Percentiles rank a stretch among this genome's conserved stretches.
These are phyloP conservation scores for Setipinna tenuifilis DNA, from an alignment of 2,797 vertebrate genomes.

Conservation along the genomic window DNA sequence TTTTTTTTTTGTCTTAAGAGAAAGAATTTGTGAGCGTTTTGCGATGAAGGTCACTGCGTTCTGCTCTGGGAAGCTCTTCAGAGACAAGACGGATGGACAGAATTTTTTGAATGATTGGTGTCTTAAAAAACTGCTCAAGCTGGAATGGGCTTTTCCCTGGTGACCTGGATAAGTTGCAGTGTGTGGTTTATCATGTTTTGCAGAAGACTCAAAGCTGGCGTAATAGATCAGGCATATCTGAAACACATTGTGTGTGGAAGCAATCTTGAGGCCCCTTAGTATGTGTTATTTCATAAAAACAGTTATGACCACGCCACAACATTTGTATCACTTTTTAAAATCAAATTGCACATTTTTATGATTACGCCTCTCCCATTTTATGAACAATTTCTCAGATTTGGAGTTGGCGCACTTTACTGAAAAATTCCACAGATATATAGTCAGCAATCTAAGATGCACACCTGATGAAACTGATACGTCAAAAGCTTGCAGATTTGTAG, in stretches of 20 bases:
- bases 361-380: conserved; percentile 15
- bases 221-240: conserved; percentile 14
- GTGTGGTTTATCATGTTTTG: conserved; percentile 9
- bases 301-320: not conserved
- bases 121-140: not conserved
- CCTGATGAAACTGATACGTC: not conserved
- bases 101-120: not conserved
- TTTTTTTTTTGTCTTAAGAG: not conserved
- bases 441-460: not conserved
- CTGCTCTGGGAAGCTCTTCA: not conserved
- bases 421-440: not conserved
- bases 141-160: conserved; percentile 1
- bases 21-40: not conserved
- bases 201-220: conserved; percentile 2
- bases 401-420: not conserved
- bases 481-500: not conserved
- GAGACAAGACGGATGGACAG: not conserved
- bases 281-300: not conserved
- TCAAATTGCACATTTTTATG: not conserved
- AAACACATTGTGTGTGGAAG: conserved; percentile 18
- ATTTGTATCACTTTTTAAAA: conserved; percentile 9
- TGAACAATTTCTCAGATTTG: not conserved
- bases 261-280: not conserved
- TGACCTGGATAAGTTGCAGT: conserved; percentile 6
- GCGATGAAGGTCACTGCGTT: not conserved